Percentiles rank a stretch among this genome's conserved stretches.
Evolutionary conservation across 2,113 vertebrate genomes (phyloP).

Genomic region (Penelope pileata): DNA sequence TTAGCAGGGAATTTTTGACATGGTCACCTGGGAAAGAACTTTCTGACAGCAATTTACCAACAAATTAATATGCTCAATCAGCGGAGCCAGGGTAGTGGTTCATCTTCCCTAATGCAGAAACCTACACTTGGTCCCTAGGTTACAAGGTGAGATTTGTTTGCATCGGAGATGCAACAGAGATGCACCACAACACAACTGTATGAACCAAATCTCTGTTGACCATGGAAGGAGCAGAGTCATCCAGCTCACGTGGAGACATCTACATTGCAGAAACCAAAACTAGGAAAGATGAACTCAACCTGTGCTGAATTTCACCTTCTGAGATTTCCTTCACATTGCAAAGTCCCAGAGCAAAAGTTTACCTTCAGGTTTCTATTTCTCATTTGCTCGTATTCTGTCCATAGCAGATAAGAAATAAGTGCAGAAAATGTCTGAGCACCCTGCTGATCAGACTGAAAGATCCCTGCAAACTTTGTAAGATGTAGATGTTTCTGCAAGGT

Average conservation of each 20-base stretch:
- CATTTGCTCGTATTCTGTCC: background rate
- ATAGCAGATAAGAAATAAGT: background rate
- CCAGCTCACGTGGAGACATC: background rate
- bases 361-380: background rate
- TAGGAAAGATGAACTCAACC: background rate
- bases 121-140: background rate
- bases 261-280: background rate
- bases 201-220: background rate
- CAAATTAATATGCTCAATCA: background rate
- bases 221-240: background rate
- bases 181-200: background rate
- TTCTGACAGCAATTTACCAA: background rate
- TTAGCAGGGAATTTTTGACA: no score
- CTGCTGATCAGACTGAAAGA: background rate
- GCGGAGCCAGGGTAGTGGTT: background rate
- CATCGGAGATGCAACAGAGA: background rate
- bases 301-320: background rate
- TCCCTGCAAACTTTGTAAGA: background rate
- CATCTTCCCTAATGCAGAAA: background rate
- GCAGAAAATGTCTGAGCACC: background rate
- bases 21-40: background rate
- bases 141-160: background rate
- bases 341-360: fast-evolving
- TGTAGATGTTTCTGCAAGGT: background rate
- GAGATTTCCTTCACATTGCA: background rate